phyloP scores from a whole-genome alignment of 2,888 invertebrate species.

The Macaria notata region DNA sequence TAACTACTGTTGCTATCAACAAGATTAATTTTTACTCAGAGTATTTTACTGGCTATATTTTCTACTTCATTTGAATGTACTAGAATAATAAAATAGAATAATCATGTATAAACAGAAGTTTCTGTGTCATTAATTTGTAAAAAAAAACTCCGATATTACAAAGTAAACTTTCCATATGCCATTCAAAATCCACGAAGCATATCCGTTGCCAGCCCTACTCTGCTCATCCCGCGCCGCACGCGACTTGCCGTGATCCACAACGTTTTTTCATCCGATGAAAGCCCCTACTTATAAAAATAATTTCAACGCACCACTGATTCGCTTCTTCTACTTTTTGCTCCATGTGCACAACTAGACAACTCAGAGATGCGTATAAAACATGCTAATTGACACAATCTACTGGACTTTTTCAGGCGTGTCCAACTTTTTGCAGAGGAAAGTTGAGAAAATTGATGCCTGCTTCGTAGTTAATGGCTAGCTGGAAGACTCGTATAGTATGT shows the following conservation, averaged over 20 bases:
- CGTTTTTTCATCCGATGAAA: conserved; percentile 74
- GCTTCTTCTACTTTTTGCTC: conserved; percentile 50
- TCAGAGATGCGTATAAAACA: conserved; percentile 46
- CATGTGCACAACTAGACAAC: conserved; percentile 36
- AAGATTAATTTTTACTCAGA: too few relatives aligned
- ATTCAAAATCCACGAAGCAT: too few relatives aligned
- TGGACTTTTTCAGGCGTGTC: conserved; percentile 29
- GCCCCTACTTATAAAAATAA: conserved; percentile 71
- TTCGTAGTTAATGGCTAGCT: conserved; percentile 2
- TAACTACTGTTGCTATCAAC: too few relatives aligned
- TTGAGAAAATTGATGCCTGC: conserved; percentile 5
- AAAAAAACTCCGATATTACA: too few relatives aligned
- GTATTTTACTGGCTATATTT: too few relatives aligned
- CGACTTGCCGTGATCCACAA: conserved; percentile 64
- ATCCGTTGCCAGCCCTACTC: conserved; percentile 15
- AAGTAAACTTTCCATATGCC: too few relatives aligned
- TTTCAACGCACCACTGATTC: conserved; percentile 70
- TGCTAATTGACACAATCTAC: conserved; percentile 43
- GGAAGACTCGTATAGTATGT: neutral
- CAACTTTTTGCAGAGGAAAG: conserved; percentile 27
- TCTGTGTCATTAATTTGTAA: too few relatives aligned
- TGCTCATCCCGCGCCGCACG: conserved; percentile 59
- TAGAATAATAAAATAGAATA: too few relatives aligned
- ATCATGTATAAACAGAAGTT: too few relatives aligned
- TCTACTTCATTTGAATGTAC: too few relatives aligned